These are phyloP conservation scores for Procambarus clarkii DNA, from an alignment of 1,140 invertebrate species.

Conservation along the genomic window DNA sequence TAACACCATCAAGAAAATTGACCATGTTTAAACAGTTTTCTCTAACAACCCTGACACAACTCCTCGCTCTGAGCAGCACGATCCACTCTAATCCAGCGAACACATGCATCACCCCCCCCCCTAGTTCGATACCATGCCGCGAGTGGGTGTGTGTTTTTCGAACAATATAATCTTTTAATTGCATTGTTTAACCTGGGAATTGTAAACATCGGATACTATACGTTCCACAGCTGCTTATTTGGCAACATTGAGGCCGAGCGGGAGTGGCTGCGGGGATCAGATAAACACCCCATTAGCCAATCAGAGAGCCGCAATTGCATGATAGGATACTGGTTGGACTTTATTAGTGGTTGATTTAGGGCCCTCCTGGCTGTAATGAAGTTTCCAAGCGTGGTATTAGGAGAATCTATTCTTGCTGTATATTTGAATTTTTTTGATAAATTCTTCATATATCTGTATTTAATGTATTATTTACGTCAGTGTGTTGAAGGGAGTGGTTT, in stretches of 20 bases:
- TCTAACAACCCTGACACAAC: too few species aligned
- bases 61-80: too few species aligned
- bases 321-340: slow-evolving; percentile 9
- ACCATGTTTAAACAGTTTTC: too few species aligned
- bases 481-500: too few species aligned
- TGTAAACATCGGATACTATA: neutral
- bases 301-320: neutral
- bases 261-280: neutral
- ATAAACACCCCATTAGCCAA: slow-evolving; percentile 19
- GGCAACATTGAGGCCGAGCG: neutral
- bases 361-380: neutral
- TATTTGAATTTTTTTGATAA: too few species aligned
- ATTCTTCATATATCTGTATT: too few species aligned
- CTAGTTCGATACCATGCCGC: too few species aligned
- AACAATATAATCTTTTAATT: neutral
- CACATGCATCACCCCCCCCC: too few species aligned
- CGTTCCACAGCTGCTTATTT: slow-evolving; percentile 5
- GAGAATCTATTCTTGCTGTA: neutral
- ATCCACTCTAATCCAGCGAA: too few species aligned
- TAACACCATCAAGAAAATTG: too few species aligned
- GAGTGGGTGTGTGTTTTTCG: too few species aligned
- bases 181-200: neutral
- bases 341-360: slow-evolving; percentile 12
- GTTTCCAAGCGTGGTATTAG: neutral
- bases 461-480: too few species aligned